Base-by-base conservation (phyloP, 2,113 vertebrate genomes). In the Ciconia maguari region DNA sequence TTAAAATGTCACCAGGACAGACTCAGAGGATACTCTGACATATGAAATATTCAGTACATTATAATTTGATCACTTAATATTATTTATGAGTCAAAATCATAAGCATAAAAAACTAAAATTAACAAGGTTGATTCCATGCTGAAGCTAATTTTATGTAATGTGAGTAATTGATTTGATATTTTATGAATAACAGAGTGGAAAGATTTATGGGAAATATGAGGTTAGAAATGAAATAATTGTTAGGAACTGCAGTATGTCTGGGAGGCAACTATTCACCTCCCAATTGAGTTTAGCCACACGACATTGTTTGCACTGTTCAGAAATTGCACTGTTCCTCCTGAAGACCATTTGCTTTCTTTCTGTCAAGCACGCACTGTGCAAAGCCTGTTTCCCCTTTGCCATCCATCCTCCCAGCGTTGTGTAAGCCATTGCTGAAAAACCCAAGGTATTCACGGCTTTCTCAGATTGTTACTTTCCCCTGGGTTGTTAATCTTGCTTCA, bases 51-150 rank as follows among this genome's bases (percentile, higher is more conserved):
- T 89, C 41, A 65, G 25, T 46, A 51, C 13, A 14, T 76, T 57
- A 76, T 79, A 79, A 82, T 65, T 46, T n/a, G 34, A 79, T 87
- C 36, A 61, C 52, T 92, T 44, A 82, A 57, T 86, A 71, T 61
- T 87, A 68, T 74, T 90, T 88, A 83, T 78, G 52, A 89, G 20
- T 70, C 65, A 94, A 94, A 87, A 92, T 84, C 41, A 14, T 64
- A 84, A 78, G 17, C 11, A 41, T 42, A 46, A 65, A 27, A 94
- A 87, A 88, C 27, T 61, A 89, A 94, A 96, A 87, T 78, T 82
- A 93, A 75, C 36, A 75, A 82, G 12, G 41, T 46, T 69, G 52
- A 82, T 76, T 87, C 19, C 62, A 61, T 38, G 44, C 30, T 72
- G 61, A 72, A 60, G 13, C 4, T 93, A 75, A 84, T 93, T 91